phyloP scores from a whole-genome alignment of 2,888 invertebrate genomes.

The Leptopilina drosophilae region DNA sequence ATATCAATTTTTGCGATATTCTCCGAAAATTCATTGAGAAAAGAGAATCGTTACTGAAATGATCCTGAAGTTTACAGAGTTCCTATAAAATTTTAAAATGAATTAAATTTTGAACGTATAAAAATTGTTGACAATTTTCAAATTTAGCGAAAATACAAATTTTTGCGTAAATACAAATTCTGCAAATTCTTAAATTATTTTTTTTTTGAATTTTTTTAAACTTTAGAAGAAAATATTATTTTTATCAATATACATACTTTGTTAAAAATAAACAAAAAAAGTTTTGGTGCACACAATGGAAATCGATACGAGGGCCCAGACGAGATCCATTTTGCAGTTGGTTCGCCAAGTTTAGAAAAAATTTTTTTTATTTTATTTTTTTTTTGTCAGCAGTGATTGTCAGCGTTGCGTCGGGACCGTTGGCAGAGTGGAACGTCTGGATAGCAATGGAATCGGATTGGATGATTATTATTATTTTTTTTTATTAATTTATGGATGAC shows the following conservation, averaged over 20 bases:
- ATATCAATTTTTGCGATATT: too few relatives aligned
- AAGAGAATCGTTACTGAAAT: not conserved
- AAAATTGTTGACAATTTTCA: not conserved
- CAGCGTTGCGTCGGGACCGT: slow-evolving; percentile 75
- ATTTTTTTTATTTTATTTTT: slow-evolving; percentile 55
- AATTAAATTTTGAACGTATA: not conserved
- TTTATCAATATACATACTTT: not conserved
- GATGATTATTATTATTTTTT: slow-evolving; percentile 3
- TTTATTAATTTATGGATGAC: slow-evolving; percentile 47
- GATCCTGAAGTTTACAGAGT: not conserved
- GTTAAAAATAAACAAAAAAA: slow-evolving; percentile 41
- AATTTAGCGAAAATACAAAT: not conserved
- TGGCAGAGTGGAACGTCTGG: slow-evolving; percentile 71
- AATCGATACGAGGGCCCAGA: slow-evolving; percentile 59
- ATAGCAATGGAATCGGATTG: slow-evolving; percentile 47
- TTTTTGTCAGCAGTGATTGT: slow-evolving; percentile 60
- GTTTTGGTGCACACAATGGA: slow-evolving; percentile 64
- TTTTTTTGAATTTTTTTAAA: not conserved
- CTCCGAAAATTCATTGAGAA: too few relatives aligned
- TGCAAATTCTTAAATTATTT: not conserved
- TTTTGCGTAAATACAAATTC: not conserved
- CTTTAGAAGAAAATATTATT: slow-evolving; percentile 4
- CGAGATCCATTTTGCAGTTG: slow-evolving; percentile 59
- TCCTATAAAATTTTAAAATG: not conserved
- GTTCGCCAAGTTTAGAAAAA: slow-evolving; percentile 56